Evolutionary conservation across 2,888 invertebrate species (phyloP).

Genomic region (Neelides folsomi): DNA sequence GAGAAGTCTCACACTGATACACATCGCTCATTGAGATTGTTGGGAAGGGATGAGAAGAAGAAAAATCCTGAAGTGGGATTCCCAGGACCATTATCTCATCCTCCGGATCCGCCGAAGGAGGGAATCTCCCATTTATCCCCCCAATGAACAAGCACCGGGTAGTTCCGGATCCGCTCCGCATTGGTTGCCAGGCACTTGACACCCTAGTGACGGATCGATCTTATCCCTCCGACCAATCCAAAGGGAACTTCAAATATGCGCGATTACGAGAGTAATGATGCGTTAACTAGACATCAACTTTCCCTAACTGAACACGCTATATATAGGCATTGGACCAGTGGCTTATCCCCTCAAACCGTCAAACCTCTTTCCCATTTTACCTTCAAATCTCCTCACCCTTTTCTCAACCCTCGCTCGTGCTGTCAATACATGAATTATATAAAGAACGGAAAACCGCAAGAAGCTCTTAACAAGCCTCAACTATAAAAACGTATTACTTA

Average conservation of each 20-base stretch:
- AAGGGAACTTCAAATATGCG: slow-evolving; percentile 15
- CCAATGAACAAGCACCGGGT: slow-evolving; percentile 13
- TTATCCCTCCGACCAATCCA: slow-evolving; percentile 19
- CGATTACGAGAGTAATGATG: slow-evolving; percentile 28
- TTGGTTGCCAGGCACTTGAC: slow-evolving; percentile 22
- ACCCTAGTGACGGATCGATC: slow-evolving; percentile 23
- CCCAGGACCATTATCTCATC: slow-evolving; percentile 15
- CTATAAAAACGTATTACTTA: background rate
- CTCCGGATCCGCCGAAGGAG: slow-evolving; percentile 7
- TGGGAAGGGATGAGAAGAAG: background rate
- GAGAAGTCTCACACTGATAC: slow-evolving; percentile 12
- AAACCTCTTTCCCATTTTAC: no score
- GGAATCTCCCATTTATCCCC: slow-evolving; percentile 17
- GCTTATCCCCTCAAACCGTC: no score
- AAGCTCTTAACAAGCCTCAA: background rate
- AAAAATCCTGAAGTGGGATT: slow-evolving; percentile 4
- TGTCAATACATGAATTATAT: no score
- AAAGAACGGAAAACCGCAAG: no score
- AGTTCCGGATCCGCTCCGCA: slow-evolving; percentile 4
- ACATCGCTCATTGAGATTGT: slow-evolving; percentile 2
- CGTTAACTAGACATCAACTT: slow-evolving; percentile 14
- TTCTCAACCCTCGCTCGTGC: no score
- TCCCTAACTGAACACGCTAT: background rate
- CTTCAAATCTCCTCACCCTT: no score
- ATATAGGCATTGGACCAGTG: no score